Percentiles rank a stretch among this genome's conserved stretches.
Evolutionary conservation across 1,140 invertebrate species (phyloP).

Genomic region (Cotesia vestalis): DNA sequence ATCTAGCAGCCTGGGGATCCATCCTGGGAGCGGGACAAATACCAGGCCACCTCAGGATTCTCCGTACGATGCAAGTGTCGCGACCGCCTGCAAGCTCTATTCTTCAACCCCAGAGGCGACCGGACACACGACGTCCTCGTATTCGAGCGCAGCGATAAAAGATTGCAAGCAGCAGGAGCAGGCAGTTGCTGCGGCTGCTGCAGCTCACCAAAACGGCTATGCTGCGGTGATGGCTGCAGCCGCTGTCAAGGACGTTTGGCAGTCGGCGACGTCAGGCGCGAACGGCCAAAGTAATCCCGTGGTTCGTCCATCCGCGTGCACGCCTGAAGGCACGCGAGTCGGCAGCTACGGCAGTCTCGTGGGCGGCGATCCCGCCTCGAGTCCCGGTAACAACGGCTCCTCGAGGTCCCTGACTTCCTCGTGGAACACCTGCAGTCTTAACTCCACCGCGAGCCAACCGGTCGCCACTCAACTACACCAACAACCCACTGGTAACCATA

Average conservation of each 20-base stretch:
- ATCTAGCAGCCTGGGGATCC: constrained; percentile 64
- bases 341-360: constrained; percentile 73
- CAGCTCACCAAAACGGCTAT: constrained; percentile 75
- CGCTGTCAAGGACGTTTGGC: constrained; percentile 75
- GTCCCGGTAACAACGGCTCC: constrained; percentile 76
- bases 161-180: constrained; percentile 74
- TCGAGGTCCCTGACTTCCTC: constrained; percentile 73
- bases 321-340: constrained; percentile 79
- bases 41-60: constrained; percentile 85
- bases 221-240: constrained; percentile 72
- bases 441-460: constrained; percentile 77
- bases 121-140: constrained; percentile 69
- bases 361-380: constrained; percentile 78
- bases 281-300: constrained; percentile 74
- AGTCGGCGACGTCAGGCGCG: constrained; percentile 67
- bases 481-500: constrained; percentile 86
- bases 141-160: constrained; percentile 67
- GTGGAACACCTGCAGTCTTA: constrained; percentile 84
- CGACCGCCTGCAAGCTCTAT: constrained; percentile 86
- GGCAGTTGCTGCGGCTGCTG: constrained; percentile 68
- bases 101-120: constrained; percentile 73
- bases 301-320: constrained; percentile 84
- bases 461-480: constrained; percentile 85
- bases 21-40: constrained; percentile 72
- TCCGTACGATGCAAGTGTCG: constrained; percentile 87